A percentile compares a stretch with the other conserved stretches of the same genome.
Evolutionary conservation across 2,797 vertebrate genomes (phyloP).

Genomic region (Lacerta viridis): DNA sequence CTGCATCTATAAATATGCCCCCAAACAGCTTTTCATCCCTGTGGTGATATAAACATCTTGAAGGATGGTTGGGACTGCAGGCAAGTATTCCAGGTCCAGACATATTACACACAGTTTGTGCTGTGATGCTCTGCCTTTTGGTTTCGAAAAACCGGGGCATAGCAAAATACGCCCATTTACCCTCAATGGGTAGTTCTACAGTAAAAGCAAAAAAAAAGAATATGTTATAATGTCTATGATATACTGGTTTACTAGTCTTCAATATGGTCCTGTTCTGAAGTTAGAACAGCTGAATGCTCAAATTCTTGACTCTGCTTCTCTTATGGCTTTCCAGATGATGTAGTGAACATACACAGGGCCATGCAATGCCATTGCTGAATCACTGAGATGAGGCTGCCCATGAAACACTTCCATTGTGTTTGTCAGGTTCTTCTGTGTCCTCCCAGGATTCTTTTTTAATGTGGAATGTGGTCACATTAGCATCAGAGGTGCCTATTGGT

Average conservation of each 20-base stretch:
- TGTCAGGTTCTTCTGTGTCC: background rate
- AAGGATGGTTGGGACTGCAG: conserved; percentile 55
- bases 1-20: conserved; percentile 49
- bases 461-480: background rate
- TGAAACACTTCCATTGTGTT: background rate
- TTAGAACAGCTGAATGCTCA: background rate
- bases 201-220: conserved; percentile 7
- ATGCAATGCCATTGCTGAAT: background rate
- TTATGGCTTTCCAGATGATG: background rate
- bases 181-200: background rate
- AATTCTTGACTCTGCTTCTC: background rate
- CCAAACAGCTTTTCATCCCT: conserved; percentile 45
- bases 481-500: background rate
- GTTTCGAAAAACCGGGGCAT: background rate
- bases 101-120: conserved; percentile 43
- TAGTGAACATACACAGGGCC: background rate
- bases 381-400: background rate
- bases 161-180: background rate
- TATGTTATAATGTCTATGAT: background rate
- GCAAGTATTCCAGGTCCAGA: conserved; percentile 36
- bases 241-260: background rate
- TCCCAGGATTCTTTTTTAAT: background rate
- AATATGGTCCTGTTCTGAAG: background rate
- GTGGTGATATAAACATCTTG: conserved; percentile 67
- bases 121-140: conserved; percentile 32